These are phyloP conservation scores for Corella eumyota DNA, from an alignment of 23 tunicate species.

Conservation along the genomic window DNA sequence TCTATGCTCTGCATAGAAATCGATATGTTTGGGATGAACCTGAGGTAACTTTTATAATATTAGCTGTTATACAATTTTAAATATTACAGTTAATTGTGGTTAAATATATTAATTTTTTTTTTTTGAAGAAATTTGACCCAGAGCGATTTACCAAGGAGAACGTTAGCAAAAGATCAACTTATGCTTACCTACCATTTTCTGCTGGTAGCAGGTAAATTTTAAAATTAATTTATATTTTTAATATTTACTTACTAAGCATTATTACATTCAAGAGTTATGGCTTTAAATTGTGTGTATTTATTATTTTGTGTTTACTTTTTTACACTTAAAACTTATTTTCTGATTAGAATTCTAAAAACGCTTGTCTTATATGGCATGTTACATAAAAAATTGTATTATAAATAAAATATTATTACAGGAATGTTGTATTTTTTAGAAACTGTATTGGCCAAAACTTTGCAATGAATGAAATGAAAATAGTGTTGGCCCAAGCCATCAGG, in stretches of 20 bases:
- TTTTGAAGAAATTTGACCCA: neutral
- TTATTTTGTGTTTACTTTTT: too few relatives aligned
- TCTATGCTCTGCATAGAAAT: neutral
- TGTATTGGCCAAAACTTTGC: conserved; percentile 23
- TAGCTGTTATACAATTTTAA: neutral
- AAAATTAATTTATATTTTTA: neutral
- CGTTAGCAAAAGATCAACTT: neutral
- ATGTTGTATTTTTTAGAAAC: conserved; percentile 1
- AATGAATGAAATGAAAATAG: conserved; percentile 10
- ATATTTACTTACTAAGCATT: too few relatives aligned
- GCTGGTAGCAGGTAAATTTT: neutral
- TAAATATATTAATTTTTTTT: too few relatives aligned
- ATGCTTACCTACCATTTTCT: neutral
- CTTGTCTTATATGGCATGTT: too few relatives aligned
- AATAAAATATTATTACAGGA: too few relatives aligned
- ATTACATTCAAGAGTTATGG: too few relatives aligned
- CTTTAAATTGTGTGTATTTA: too few relatives aligned
- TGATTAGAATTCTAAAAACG: too few relatives aligned
- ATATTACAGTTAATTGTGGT: too few relatives aligned
- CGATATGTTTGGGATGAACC: conserved; percentile 1
- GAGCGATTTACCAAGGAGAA: conserved; percentile 1
- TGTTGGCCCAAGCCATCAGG: conserved; percentile 2
- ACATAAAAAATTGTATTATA: too few relatives aligned
- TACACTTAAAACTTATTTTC: too few relatives aligned
- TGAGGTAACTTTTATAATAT: neutral